phyloP scores from a whole-genome alignment of 2,797 vertebrate species.

The Oreonectes daqikongensis region DNA sequence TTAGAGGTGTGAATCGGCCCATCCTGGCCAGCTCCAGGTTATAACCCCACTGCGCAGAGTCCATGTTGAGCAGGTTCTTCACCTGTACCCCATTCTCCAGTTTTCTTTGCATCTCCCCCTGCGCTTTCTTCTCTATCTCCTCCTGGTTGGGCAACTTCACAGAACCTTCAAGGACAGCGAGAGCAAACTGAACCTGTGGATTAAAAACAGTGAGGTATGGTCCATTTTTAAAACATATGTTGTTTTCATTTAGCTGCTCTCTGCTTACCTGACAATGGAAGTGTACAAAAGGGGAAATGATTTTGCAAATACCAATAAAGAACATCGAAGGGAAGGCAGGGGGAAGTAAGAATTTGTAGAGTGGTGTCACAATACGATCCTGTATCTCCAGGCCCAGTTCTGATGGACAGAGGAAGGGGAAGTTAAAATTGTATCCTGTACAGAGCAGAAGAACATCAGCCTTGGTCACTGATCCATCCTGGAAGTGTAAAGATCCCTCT shows the following conservation, averaged over 20 bases:
- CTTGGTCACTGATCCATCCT: slow-evolving; percentile 63
- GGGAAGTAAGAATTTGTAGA: slow-evolving; percentile 75
- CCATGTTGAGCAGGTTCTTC: slow-evolving; percentile 72
- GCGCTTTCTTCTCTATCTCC: slow-evolving; percentile 70
- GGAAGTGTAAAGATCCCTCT: slow-evolving; percentile 66
- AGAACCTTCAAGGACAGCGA: slow-evolving; percentile 70
- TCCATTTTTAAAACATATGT: neutral
- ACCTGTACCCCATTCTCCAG: slow-evolving; percentile 53
- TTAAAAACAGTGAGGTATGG: neutral
- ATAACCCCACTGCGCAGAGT: slow-evolving; percentile 77
- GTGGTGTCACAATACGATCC: slow-evolving; percentile 66
- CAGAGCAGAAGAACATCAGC: slow-evolving; percentile 78
- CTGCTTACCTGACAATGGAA: slow-evolving; percentile 77
- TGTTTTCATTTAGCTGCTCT: neutral
- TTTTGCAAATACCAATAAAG: slow-evolving; percentile 78
- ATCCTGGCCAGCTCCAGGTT: slow-evolving; percentile 63
- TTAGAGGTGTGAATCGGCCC: slow-evolving; percentile 66
- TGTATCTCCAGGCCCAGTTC: slow-evolving; percentile 67
- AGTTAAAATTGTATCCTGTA: slow-evolving; percentile 80
- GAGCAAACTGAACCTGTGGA: slow-evolving; percentile 70
- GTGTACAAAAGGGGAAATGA: slow-evolving; percentile 78
- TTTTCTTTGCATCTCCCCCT: slow-evolving; percentile 56
- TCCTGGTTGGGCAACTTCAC: slow-evolving; percentile 66
- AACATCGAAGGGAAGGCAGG: slow-evolving; percentile 75
- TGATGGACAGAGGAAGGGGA: slow-evolving; percentile 68